Conservation (phyloP, 2,888 invertebrate species). For the Amphipoea lucens region DNA sequence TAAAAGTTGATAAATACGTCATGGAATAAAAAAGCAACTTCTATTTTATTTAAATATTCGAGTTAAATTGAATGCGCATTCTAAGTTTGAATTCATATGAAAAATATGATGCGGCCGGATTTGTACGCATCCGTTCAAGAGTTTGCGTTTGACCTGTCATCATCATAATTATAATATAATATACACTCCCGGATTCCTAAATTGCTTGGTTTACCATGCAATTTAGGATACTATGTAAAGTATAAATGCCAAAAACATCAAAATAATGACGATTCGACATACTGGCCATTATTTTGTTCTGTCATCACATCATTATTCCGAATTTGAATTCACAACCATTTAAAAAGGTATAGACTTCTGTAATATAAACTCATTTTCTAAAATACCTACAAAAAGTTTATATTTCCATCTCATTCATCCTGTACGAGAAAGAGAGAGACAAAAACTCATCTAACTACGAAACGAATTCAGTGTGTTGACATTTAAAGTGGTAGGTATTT, state of each 20-base stretch:
- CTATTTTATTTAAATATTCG: constrained; percentile 35
- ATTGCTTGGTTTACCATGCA: too few species aligned
- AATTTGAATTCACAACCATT: too few species aligned
- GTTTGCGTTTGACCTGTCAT: constrained; percentile 20
- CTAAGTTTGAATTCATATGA: constrained; percentile 44
- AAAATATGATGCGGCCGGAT: constrained; percentile 51
- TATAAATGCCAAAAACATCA: too few species aligned
- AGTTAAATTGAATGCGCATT: constrained; percentile 47
- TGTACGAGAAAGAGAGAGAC: not conserved
- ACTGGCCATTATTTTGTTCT: too few species aligned
- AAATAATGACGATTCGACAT: too few species aligned
- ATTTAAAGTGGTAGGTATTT: constrained; percentile 35
- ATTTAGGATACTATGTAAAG: too few species aligned
- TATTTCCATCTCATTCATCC: not conserved
- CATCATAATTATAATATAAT: not conserved
- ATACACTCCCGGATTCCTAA: too few species aligned
- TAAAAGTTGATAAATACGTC: constrained; percentile 31
- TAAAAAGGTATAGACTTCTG: too few species aligned
- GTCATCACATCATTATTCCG: too few species aligned
- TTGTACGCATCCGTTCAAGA: constrained; percentile 52
- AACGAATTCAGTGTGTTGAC: constrained; percentile 17
- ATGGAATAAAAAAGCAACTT: constrained; percentile 34
- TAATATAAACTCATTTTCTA: too few species aligned
- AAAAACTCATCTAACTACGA: constrained; percentile 8
- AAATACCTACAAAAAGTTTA: not conserved